These are phyloP conservation scores for Parazoanthus swiftii DNA, from an alignment of 92 coral and sea anemone species.

Conservation along the genomic window DNA sequence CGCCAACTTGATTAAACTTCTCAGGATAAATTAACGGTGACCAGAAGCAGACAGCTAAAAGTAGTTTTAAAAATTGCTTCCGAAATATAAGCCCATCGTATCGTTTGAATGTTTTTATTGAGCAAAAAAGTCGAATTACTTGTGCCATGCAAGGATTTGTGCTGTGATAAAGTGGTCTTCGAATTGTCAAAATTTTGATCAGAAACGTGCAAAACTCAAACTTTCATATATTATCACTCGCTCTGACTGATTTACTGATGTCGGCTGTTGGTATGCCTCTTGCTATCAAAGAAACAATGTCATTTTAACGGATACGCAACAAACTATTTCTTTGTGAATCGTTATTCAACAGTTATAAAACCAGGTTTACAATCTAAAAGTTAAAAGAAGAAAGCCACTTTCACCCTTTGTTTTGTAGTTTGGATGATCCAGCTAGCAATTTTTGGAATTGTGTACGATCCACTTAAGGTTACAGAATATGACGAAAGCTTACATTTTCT, in stretches of 20 bases:
- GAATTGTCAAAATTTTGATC: no score
- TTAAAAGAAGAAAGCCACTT: not conserved
- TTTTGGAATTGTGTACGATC: not conserved
- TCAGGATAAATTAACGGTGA: no score
- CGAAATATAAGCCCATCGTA: no score
- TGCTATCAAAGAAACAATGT: not conserved
- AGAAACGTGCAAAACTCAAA: not conserved
- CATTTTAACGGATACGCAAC: not conserved
- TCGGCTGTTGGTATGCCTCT: not conserved
- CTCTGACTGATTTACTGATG: slow-evolving; percentile 8
- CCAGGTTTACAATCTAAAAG: not conserved
- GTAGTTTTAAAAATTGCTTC: no score
- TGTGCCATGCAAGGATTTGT: no score
- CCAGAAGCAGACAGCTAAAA: no score
- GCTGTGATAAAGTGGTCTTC: no score
- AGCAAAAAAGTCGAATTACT: no score
- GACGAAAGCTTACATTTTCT: no score
- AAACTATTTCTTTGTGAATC: not conserved
- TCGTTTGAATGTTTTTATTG: no score
- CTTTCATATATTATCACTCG: not conserved
- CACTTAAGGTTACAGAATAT: not conserved
- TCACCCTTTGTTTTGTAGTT: not conserved
- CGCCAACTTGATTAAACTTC: no score
- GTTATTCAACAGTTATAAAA: not conserved
- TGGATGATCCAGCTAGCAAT: not conserved